These are phyloP conservation scores for Pandion haliaetus DNA, from an alignment of 2,113 vertebrate genomes.

Conservation along the genomic window DNA sequence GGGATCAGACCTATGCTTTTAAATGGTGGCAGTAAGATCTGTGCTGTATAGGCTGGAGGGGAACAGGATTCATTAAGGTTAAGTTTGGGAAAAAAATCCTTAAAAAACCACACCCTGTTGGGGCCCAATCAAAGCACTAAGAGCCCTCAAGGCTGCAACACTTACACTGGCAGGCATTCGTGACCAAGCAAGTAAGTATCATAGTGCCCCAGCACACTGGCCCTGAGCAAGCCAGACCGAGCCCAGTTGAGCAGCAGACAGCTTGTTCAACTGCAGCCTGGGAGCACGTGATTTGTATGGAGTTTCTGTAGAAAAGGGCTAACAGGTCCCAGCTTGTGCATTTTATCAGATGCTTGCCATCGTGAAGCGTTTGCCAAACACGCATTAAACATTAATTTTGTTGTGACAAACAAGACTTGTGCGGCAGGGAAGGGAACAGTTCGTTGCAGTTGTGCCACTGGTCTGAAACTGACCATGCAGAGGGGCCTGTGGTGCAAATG, in stretches of 20 bases:
- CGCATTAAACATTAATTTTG: neutral
- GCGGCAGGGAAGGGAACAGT: neutral
- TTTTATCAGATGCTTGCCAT: slow-evolving; percentile 38
- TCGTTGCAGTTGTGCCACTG: neutral
- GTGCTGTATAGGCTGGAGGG: neutral
- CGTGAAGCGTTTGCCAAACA: neutral
- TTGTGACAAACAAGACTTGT: neutral
- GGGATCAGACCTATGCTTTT: neutral
- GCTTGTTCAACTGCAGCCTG: neutral
- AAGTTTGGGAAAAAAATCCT: neutral
- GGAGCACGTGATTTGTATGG: neutral
- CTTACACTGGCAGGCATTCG: neutral
- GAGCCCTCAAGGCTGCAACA: neutral
- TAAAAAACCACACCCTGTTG: neutral
- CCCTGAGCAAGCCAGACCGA: neutral
- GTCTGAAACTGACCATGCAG: neutral
- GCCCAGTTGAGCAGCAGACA: neutral
- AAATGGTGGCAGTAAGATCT: neutral
- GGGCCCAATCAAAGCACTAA: neutral
- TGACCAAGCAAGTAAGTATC: neutral
- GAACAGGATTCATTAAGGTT: neutral
- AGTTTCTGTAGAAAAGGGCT: neutral
- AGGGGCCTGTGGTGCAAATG: neutral
- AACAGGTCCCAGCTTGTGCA: slow-evolving; percentile 35
- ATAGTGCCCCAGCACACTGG: neutral